A percentile compares a stretch with the other conserved stretches of the same genome.
Conservation (phyloP, 2,888 invertebrate species). For the Spodoptera littoralis region DNA sequence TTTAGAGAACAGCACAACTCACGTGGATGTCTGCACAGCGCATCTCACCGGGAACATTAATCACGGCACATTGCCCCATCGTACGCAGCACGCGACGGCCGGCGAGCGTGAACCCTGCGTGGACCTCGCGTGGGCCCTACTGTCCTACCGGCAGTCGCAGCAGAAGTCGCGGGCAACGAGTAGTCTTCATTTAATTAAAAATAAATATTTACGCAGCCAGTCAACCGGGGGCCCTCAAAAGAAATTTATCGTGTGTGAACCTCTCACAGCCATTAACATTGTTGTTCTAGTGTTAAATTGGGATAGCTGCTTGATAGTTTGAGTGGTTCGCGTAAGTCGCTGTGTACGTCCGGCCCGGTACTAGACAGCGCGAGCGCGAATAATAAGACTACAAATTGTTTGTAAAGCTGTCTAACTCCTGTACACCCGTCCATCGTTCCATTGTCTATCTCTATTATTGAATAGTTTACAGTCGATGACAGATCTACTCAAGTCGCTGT, state of each 20-base stretch:
- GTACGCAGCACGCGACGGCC: conserved; percentile 1
- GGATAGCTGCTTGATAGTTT: conserved; percentile 39
- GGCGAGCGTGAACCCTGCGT: background rate
- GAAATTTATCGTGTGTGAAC: conserved; percentile 36
- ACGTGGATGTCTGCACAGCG: conserved; percentile 17
- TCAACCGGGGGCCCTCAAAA: conserved; percentile 18
- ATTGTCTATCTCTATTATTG: too few relatives aligned
- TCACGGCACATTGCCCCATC: conserved; percentile 14
- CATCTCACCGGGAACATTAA: conserved; percentile 27
- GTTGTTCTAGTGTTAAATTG: conserved; percentile 38
- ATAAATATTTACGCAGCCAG: conserved; percentile 42
- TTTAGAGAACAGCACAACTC: conserved; percentile 30
- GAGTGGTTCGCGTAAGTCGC: conserved; percentile 1
- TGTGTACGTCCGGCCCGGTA: background rate
- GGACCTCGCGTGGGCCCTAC: too few relatives aligned
- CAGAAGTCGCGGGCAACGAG: background rate
- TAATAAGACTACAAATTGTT: too few relatives aligned
- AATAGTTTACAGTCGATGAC: too few relatives aligned
- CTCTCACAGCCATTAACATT: conserved; percentile 19
- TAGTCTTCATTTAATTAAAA: conserved; percentile 22
- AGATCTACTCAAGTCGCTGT: too few relatives aligned
- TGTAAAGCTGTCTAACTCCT: too few relatives aligned
- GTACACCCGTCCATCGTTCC: too few relatives aligned
- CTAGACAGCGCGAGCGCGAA: too few relatives aligned
- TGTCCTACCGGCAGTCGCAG: background rate